Evolutionary conservation across 2,113 vertebrate species (phyloP).

Genomic region (Jacana jacana): DNA sequence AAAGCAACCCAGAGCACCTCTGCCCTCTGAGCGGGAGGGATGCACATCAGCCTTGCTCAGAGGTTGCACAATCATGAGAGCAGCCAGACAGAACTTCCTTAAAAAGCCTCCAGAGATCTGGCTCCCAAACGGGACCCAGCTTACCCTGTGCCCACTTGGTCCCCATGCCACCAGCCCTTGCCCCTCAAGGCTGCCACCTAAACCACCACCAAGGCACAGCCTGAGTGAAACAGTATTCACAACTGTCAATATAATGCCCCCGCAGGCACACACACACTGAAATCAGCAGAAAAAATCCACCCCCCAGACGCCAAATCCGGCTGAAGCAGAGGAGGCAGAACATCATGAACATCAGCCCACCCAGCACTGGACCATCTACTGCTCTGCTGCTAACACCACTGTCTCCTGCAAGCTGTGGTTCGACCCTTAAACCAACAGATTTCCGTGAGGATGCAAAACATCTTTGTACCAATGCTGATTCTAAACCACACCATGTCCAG

Average conservation of each 20-base stretch:
- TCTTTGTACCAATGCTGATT: background rate
- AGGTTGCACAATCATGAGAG: background rate
- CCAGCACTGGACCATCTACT: background rate
- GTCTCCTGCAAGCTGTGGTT: background rate
- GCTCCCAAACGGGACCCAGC: rapidly evolving
- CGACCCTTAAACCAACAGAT: background rate
- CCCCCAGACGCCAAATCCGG: rapidly evolving
- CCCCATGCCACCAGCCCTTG: background rate
- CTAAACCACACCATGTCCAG: background rate
- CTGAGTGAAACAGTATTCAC: background rate
- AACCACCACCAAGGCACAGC: background rate
- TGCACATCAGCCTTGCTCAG: background rate
- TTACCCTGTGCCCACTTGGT: background rate
- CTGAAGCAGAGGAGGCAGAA: rapidly evolving
- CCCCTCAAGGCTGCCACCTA: rapidly evolving
- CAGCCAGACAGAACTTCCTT: background rate
- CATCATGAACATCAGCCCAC: background rate
- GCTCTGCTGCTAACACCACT: rapidly evolving
- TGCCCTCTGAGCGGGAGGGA: background rate
- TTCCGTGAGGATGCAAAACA: background rate
- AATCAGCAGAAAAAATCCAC: background rate
- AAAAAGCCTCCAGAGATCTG: background rate
- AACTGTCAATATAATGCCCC: rapidly evolving
- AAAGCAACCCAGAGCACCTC: background rate
- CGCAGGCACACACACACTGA: rapidly evolving